Conservation (phyloP, 30 jellyfish, hydroid and myxozoan species). For the Aurelia aurita region DNA sequence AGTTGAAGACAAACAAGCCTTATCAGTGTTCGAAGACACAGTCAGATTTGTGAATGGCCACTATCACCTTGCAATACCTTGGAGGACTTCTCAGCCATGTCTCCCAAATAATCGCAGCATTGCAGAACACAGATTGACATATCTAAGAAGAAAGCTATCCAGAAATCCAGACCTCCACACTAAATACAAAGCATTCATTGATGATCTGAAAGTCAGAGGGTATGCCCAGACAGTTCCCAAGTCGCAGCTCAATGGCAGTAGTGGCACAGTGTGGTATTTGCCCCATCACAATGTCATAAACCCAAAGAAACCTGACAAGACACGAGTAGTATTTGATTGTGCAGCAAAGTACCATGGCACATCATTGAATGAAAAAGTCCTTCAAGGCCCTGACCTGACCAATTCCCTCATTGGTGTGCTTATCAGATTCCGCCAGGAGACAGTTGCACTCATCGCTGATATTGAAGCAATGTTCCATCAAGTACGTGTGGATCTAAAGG, state of each 20-base stretch:
- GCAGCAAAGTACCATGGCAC: slow-evolving; percentile 65
- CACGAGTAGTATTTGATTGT: slow-evolving; percentile 78
- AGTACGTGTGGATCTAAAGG: slow-evolving; percentile 48
- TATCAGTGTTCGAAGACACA: slow-evolving; percentile 14
- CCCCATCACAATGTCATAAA: slow-evolving; percentile 76
- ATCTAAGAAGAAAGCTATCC: neutral
- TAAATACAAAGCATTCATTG: slow-evolving; percentile 8
- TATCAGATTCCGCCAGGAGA: slow-evolving; percentile 75
- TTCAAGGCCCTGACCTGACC: slow-evolving; percentile 82
- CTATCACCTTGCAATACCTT: slow-evolving; percentile 55
- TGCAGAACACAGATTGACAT: slow-evolving; percentile 31
- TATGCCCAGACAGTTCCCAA: slow-evolving; percentile 20
- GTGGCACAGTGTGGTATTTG: slow-evolving; percentile 48
- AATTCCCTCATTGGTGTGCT: slow-evolving; percentile 42
- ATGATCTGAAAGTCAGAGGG: neutral
- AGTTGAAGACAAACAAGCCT: slow-evolving; percentile 38
- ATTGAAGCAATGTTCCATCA: slow-evolving; percentile 82
- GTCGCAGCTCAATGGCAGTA: neutral
- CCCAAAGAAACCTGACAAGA: slow-evolving; percentile 73
- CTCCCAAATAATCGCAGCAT: slow-evolving; percentile 37
- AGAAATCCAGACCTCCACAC: neutral
- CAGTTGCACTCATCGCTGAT: slow-evolving; percentile 67
- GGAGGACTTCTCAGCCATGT: slow-evolving; percentile 18
- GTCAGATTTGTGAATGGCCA: slow-evolving; percentile 50
- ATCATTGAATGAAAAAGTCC: slow-evolving; percentile 56